Base-by-base conservation (phyloP, 2,797 vertebrate species). In the Lophotriccus pileatus region DNA sequence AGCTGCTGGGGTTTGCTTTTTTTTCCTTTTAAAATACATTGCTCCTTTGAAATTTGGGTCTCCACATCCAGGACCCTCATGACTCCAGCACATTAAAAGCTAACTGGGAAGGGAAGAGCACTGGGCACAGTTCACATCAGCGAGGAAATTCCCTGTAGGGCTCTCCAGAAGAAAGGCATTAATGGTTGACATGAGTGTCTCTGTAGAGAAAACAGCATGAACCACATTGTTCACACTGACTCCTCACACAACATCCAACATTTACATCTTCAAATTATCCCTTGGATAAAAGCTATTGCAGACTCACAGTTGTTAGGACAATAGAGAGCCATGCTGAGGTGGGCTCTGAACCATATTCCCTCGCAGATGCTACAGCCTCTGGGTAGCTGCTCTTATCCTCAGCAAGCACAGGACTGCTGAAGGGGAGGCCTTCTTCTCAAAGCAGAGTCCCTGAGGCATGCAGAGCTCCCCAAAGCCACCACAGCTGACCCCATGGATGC, bases 51-150 rank as follows among this genome's bases (percentile, higher is more conserved):
- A 81, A 69, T 81, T 53, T 62, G 19, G 0, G 2, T 68, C 17
- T 86, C n/a, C 7, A 19, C 19, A n/a, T 23, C 39, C 64, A 89
- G 63, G 36, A 18, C 30, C 12, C 9, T 87, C 5, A 0, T 9
- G 58, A 23, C 39, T 88, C 44, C 41, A 62, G 4, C 34, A 55
- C 22, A 39, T 43, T 34, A 55, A 70, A 62, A 39, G 39, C 46
- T 34, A 58, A 19, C 49, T 44, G 60, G 69, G 73, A 68, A 67
- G 6, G 44, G 32, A 72, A 68, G 36, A 62, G 49, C 50, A 28
- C 19, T 25, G 63, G 37, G 53, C 0, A 0, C 1, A 1, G 23
- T 59, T 14, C 60, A 37, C 1, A 2, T 6, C 44, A n/a, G 44
- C 5, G 30, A 59, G 34, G 47, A 60, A 69, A 17, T 5, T 47